Base-by-base conservation (phyloP, 2,888 invertebrate species). In the Epinotia bilunana region DNA sequence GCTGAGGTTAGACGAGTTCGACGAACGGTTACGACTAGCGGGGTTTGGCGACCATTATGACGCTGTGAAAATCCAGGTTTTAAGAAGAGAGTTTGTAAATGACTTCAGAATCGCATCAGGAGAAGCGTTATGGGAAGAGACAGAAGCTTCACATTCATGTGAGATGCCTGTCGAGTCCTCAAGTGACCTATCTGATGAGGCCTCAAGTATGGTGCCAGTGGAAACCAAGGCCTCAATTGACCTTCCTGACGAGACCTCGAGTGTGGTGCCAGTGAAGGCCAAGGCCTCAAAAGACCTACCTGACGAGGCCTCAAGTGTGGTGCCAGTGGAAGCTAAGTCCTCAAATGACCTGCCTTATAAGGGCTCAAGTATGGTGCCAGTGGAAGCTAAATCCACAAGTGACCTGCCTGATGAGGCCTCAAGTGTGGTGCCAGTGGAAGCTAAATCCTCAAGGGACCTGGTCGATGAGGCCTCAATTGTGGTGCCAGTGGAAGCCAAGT, bases 1-100 rank as follows among this genome's bases (percentile, higher is more conserved):
- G 1, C 12, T 20, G 5, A 46, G 43, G 7, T 20, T 63, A 43
- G 46, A 46, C 13, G 13, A 23, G 23, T 13, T 46, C 46, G 63
- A 63, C 4, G 20, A 63, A 20, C 20, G 12, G 63, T 13, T 63
- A 13, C 43, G 13, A 23, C 6, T 63, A 6, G 63, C 63, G 11
- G 63, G 63, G 46, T 63, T 43, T 23, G 20, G 63, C 16, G 20
- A 23, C 43, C 63, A 63, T 46, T 63, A 63, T 46, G 20, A 7
- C 7, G 5, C 63, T 18, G 11, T 12, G 33, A 63, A 63, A 20
- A 20, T 63, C 16, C 43, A 20, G 18, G 63, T 20, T 4, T 20
- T 63, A 12, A 20, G 3, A 20, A 20, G 46, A 0, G 43, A 46
- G 18, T 18, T 63, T 11, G 64, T 13, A 49, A 3, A 64, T 12